These are phyloP conservation scores for Euzophera pinguis DNA, from an alignment of 2,888 invertebrate species.

Conservation along the genomic window DNA sequence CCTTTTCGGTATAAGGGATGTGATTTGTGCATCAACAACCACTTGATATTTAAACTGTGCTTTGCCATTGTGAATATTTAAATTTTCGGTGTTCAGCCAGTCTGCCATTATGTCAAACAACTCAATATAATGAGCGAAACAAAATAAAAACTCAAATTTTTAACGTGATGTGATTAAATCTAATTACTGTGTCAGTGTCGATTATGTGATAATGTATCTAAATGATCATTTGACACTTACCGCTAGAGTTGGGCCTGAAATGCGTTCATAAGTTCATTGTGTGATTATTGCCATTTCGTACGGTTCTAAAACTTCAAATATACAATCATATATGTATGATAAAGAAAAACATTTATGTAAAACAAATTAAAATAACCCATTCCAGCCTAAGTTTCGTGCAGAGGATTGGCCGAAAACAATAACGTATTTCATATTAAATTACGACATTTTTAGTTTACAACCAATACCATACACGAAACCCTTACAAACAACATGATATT, in stretches of 20 bases:
- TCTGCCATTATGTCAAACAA: conserved; percentile 63
- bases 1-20: conserved; percentile 3
- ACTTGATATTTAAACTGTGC: conserved; percentile 30
- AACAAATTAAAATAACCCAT: conserved; percentile 13
- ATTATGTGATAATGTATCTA: conserved; percentile 20
- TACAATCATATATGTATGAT: background rate
- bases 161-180: conserved; percentile 21
- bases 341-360: background rate
- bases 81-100: conserved; percentile 42
- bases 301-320: conserved; percentile 9
- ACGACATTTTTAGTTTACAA: background rate
- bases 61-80: conserved; percentile 44
- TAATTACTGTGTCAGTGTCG: conserved; percentile 27
- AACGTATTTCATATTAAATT: too few relatives aligned
- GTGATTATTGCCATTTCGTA: conserved; percentile 6
- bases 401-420: conserved; percentile 12
- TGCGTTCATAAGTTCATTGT: conserved; percentile 10
- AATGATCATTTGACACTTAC: conserved; percentile 14
- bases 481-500: conserved; percentile 45
- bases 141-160: conserved; percentile 32
- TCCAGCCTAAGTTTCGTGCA: conserved; percentile 17
- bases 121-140: conserved; percentile 35
- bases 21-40: conserved; percentile 19
- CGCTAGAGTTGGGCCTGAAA: conserved; percentile 8
- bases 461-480: conserved; percentile 35